Evolutionary conservation across 1,140 invertebrate genomes (phyloP).

Genomic region (Drosophila mayri): DNA sequence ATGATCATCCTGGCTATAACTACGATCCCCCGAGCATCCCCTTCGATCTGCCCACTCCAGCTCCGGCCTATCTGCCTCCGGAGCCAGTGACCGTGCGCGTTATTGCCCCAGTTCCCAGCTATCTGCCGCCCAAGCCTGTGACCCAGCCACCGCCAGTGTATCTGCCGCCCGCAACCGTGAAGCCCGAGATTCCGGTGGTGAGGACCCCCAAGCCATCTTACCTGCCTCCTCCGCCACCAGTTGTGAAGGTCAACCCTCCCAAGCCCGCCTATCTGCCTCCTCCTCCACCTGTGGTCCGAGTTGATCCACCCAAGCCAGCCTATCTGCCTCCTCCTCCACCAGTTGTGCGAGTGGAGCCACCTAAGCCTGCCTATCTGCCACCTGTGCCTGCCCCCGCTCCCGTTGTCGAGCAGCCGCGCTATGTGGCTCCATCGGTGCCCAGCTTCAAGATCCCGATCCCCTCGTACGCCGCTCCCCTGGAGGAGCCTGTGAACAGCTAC

Average conservation of each 20-base stretch:
- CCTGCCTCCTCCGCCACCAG: constrained; percentile 25
- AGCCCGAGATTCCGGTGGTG: constrained; percentile 26
- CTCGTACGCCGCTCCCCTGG: constrained; percentile 75
- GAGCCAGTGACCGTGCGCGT: constrained; percentile 26
- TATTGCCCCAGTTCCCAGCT: constrained; percentile 44
- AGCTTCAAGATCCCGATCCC: constrained; percentile 72
- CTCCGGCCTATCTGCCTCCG: constrained; percentile 54
- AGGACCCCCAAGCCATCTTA: constrained; percentile 36
- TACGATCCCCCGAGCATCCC: constrained; percentile 67
- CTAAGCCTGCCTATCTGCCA: constrained; percentile 45
- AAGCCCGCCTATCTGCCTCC: constrained; percentile 38
- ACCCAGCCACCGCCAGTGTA: constrained; percentile 22
- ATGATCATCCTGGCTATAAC: constrained; percentile 71
- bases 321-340: constrained; percentile 51
- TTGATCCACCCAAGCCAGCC: constrained; percentile 16
- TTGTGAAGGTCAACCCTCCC: constrained; percentile 23
- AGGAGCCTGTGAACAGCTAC: constrained; percentile 60
- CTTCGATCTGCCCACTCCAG: constrained; percentile 66
- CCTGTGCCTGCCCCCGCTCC: constrained; percentile 27
- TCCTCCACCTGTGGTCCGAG: constrained; percentile 6
- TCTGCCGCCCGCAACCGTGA: constrained; percentile 19
- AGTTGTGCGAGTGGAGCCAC: constrained; percentile 7
- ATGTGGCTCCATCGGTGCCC: constrained; percentile 35
- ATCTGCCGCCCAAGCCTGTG: constrained; percentile 54
- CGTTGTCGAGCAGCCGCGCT: constrained; percentile 16